Base-by-base conservation (phyloP, 2,113 vertebrate species). In the Boleophthalmus pectinirostris region DNA sequence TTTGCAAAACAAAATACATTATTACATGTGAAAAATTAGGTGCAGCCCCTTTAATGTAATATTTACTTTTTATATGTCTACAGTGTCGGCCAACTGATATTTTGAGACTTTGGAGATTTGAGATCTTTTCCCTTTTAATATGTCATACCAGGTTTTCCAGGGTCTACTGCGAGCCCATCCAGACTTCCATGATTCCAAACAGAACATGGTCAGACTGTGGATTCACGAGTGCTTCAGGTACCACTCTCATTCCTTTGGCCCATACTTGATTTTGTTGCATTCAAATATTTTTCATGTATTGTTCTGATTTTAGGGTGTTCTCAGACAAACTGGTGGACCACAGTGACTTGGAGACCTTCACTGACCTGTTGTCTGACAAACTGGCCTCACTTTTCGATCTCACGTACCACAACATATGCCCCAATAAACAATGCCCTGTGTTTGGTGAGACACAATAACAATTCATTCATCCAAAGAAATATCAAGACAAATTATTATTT, bases 151-250 rank as follows among this genome's bases (percentile, higher is more conserved):
- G 96, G 94, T 97, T 29, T 97, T 96, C 82, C 96, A 97, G 74
- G 96, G 96, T 51, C 89, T 97, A 85, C 88, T 97, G 3, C 89
- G 95, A 76, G 93, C 94, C 60, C 93, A 96, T 83, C 94, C 91
- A 75, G 94, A 95, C 45, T 94, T 93, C 77, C 95, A 96, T 0
- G 94, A 97, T 13, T 95, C 93, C 68, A 95, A 95, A 76, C 33
- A 89, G 60, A 94, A 89, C 87, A 90, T 97, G 68, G 94, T 92
- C 2, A 91, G 95, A 38, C 92, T 97, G 8, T 97, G 96, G 96
- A 93, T 96, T 24, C 96, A 97, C 3, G 96, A 97, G 74, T 96
- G 96, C 80, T 96, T 96, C 91, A 94, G 96, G 96, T 97, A 81
- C 18, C 9, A 1, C 3, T 9, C 10, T 6, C 1, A n/a, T 60